Conservation (phyloP, 2,888 invertebrate genomes). For the Brachypalpus laphriformis region DNA sequence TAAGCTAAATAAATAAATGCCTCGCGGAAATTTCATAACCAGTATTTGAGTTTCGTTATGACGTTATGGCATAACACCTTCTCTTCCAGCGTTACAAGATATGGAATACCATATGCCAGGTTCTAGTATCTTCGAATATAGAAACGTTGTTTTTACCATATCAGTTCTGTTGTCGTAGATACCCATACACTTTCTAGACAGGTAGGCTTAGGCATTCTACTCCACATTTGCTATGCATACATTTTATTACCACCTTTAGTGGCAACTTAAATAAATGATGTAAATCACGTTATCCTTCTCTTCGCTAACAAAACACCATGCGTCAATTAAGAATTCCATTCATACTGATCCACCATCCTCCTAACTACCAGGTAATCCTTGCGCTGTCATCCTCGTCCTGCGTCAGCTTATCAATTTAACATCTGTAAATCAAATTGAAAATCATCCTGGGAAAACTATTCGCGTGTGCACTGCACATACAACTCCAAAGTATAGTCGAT, state of each 20-base stretch:
- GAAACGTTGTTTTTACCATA: too few species aligned
- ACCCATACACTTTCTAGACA: too few species aligned
- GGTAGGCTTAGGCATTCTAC: too few species aligned
- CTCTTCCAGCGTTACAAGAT: too few species aligned
- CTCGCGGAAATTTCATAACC: too few species aligned
- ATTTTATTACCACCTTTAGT: background rate
- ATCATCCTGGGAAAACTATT: constrained; percentile 52
- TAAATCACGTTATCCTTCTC: background rate
- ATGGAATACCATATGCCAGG: too few species aligned
- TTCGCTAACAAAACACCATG: constrained; percentile 5
- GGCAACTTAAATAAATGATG: background rate
- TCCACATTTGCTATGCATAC: too few species aligned
- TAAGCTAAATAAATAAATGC: too few species aligned
- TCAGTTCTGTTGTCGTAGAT: too few species aligned
- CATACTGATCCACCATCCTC: background rate
- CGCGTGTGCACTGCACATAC: constrained; percentile 7
- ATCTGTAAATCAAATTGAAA: constrained; percentile 64
- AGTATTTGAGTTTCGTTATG: too few species aligned
- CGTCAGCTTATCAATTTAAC: constrained; percentile 45
- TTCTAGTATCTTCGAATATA: too few species aligned
- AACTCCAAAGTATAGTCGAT: constrained; percentile 27
- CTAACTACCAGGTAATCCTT: constrained; percentile 38
- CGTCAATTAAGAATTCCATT: constrained; percentile 22
- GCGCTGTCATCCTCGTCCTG: background rate
- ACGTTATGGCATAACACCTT: too few species aligned